phyloP scores from a whole-genome alignment of 1,140 invertebrate genomes.

The Rhysida immarginata region DNA sequence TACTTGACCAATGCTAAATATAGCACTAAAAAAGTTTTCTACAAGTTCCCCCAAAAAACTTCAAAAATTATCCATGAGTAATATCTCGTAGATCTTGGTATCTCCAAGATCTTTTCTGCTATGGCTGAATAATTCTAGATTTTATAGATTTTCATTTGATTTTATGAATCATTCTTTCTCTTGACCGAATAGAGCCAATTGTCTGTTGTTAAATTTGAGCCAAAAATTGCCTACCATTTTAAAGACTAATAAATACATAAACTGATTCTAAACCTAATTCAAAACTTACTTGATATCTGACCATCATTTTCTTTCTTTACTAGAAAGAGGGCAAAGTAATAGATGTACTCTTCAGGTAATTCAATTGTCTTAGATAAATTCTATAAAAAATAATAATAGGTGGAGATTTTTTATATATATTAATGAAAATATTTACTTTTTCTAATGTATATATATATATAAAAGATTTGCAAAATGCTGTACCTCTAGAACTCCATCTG shows the following conservation, averaged over 20 bases:
- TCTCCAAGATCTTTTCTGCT: too few relatives aligned
- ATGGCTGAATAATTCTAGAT: too few relatives aligned
- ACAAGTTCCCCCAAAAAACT: too few relatives aligned
- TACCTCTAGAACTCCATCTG: conserved; percentile 60
- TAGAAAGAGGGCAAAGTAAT: conserved; percentile 79
- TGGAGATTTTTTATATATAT: background rate
- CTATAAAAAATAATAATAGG: conserved; percentile 38
- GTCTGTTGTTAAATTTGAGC: too few relatives aligned
- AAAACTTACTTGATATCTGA: conserved; percentile 39
- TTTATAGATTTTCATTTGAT: too few relatives aligned
- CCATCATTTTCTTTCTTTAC: conserved; percentile 57
- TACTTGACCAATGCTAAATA: too few relatives aligned
- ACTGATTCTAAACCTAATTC: background rate
- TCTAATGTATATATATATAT: background rate
- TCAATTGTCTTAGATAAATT: conserved; percentile 54
- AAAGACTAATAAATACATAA: background rate
- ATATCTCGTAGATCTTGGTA: too few relatives aligned
- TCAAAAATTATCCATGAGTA: too few relatives aligned
- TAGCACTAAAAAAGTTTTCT: too few relatives aligned
- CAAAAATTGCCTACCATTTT: too few relatives aligned
- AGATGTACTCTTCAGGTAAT: conserved; percentile 54
- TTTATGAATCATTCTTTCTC: too few relatives aligned
- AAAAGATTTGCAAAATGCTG: background rate
- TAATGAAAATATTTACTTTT: background rate
- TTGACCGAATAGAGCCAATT: too few relatives aligned